Evolutionary conservation across 2,888 invertebrate genomes (phyloP).

Genomic region (Xestoiulus laeticollis): DNA sequence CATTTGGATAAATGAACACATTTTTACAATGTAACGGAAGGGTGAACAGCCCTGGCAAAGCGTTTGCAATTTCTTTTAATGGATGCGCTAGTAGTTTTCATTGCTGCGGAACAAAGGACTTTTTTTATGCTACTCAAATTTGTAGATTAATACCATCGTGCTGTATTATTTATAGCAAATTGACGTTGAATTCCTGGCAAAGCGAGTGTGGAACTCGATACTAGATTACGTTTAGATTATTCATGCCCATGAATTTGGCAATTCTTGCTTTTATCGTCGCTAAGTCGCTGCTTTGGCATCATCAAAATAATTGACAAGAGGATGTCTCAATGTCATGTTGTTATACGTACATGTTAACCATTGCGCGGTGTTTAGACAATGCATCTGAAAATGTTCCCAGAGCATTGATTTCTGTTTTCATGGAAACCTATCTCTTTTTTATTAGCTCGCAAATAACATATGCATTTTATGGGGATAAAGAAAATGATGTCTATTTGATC

Average conservation of each 20-base stretch:
- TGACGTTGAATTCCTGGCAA: not conserved
- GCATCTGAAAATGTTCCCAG: not conserved
- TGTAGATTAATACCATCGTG: not conserved
- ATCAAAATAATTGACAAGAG: not conserved
- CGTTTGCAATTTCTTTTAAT: conserved; percentile 8
- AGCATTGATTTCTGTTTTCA: not conserved
- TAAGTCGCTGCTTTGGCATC: not conserved
- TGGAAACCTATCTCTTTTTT: not conserved
- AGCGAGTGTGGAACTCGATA: not conserved
- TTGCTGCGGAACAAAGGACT: not conserved
- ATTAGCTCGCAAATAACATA: too few species aligned
- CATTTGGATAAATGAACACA: conserved; percentile 16
- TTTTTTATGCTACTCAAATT: not conserved
- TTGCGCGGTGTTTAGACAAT: not conserved
- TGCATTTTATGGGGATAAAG: not conserved
- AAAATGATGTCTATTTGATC: not conserved
- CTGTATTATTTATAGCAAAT: conserved; percentile 4
- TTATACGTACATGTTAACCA: not conserved
- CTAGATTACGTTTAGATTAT: not conserved
- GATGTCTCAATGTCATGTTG: not conserved
- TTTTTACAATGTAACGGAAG: conserved; percentile 16
- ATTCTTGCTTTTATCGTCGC: not conserved
- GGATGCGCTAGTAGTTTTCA: conserved; percentile 16
- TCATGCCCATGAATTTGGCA: not conserved
- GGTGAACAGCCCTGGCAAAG: conserved; percentile 23